Conservation (phyloP, 2,113 vertebrate genomes). For the Mesocricetus auratus region DNA sequence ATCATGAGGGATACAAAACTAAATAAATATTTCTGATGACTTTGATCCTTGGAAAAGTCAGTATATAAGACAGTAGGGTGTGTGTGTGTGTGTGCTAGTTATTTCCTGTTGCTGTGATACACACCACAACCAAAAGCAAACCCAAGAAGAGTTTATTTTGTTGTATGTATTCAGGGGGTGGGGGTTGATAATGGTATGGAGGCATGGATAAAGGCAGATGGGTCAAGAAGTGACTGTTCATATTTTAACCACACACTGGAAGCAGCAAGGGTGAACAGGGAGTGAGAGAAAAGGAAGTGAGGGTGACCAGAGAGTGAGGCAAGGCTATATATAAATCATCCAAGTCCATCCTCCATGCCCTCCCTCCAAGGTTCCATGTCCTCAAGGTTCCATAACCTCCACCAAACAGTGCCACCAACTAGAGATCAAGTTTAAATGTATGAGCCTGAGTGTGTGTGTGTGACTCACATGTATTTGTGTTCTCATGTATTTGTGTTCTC, state of each 20-base stretch:
- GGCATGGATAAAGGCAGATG: background rate
- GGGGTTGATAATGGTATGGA: background rate
- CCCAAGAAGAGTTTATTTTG: background rate
- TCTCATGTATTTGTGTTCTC: background rate
- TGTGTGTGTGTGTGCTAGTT: background rate
- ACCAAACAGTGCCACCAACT: background rate
- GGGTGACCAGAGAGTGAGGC: background rate
- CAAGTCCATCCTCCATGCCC: rapidly evolving
- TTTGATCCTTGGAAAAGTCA: background rate
- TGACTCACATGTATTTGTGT: background rate
- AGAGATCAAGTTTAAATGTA: background rate
- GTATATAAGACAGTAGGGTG: too few species aligned
- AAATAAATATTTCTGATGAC: background rate
- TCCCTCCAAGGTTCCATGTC: background rate
- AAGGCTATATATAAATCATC: background rate
- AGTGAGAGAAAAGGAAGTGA: background rate
- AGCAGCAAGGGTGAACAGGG: background rate
- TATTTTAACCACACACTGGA: background rate
- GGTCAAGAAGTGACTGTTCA: background rate
- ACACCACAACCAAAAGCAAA: background rate
- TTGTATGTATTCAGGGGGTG: rapidly evolving
- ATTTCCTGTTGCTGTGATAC: background rate
- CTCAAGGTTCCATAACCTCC: background rate
- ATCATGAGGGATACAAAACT: background rate
- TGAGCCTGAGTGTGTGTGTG: background rate